Evolutionary conservation across 2,797 vertebrate species (phyloP), one percentile per base, ranked within the genome.

Genomic region (Poeciliopsis turneri): DNA sequence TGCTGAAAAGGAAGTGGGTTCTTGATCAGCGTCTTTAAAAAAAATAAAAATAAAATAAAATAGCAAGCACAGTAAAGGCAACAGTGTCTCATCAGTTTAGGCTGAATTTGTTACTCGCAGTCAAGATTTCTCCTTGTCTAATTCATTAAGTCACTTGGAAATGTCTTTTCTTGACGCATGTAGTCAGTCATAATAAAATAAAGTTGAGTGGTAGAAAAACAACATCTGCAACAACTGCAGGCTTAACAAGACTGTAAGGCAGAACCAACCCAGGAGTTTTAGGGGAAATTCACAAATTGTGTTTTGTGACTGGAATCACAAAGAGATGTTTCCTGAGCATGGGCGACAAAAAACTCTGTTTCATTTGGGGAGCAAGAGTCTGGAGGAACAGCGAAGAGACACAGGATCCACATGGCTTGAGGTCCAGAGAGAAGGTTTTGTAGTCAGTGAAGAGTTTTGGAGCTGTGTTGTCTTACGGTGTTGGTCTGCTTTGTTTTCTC

Each of bases 11-110:
- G 84, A 86, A 76, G 84, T 79, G 77, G 79, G 78, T 76, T 91
- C 87, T 88, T 88, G 85, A 91, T 93, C 80, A 88, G 88, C 87
- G 83, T 90, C 87, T 81, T 89, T 12, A 2, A 11, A 43, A 1
- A 45, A 11, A 43, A 11, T 12, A 45, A 45, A 46, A 12, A 13
- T 13, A 46, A 45, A 15, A n/a, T n/a, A 13, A 15, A 15, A 46
- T 1, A 90, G 90, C 84, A 91, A 80, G 84, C 16, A 45, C 41
- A 84, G 49, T 72, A 81, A n/a, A 72, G 41, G 66, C 69, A 59
- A 77, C 84, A 61, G 86, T 51, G 83, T 89, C 84, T 85, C 77
- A 36, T 78, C 80, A 75, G 57, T 82, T 79, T 72, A 79, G 30
- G 74, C 72, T 36, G 12, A 81, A 43, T 28, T 53, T 75, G 81